phyloP scores from a whole-genome alignment of 1,140 invertebrate species.

The Vanessa tameamea region DNA sequence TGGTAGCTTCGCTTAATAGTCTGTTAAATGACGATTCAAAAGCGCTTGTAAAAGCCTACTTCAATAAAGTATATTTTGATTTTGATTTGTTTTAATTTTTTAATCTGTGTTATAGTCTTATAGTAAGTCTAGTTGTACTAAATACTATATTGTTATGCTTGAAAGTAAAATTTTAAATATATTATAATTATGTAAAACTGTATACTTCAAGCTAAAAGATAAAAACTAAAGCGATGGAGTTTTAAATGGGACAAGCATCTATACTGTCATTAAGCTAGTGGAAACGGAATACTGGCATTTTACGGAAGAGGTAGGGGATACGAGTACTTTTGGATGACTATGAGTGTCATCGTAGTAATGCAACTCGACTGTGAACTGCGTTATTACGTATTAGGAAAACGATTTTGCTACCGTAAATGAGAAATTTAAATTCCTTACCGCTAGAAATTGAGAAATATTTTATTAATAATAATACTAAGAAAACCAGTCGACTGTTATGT shows the following conservation, averaged over 20 bases:
- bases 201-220: background rate
- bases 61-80: too few relatives aligned
- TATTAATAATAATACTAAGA: too few relatives aligned
- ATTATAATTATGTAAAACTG: background rate
- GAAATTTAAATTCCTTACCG: too few relatives aligned
- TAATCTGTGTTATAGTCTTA: too few relatives aligned
- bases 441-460: too few relatives aligned
- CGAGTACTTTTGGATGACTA: background rate
- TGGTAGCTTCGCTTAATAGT: too few relatives aligned
- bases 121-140: too few relatives aligned
- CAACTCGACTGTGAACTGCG: background rate
- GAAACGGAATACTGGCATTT: background rate
- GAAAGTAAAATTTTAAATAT: background rate
- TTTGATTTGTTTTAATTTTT: too few relatives aligned
- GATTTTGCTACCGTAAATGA: background rate
- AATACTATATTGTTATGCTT: too few relatives aligned
- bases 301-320: background rate
- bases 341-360: conserved; percentile 4
- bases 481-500: too few relatives aligned
- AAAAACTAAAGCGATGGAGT: background rate
- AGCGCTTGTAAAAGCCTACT: too few relatives aligned
- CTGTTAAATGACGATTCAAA: too few relatives aligned
- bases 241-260: conserved; percentile 5
- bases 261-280: conserved; percentile 4
- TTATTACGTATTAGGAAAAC: conserved; percentile 3